Base-by-base conservation (phyloP, 2,113 vertebrate species). In the Noctilio leporinus region DNA sequence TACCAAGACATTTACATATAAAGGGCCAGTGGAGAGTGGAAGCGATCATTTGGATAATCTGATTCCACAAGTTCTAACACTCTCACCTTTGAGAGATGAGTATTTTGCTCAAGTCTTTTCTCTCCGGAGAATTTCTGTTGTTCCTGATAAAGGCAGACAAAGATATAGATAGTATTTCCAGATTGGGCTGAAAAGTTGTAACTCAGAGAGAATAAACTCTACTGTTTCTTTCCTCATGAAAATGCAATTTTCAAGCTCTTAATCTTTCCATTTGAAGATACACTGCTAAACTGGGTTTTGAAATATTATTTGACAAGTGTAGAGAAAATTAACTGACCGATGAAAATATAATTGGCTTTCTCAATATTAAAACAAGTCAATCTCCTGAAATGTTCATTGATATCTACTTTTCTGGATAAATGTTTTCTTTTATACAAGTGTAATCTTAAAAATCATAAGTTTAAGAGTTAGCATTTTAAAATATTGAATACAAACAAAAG, bases 241-340 rank as follows among this genome's bases (percentile, higher is more conserved):
- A 55, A 81, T 82, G 9, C 20, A 77, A 67, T 90, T 96, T 96
- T 93, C 43, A 96, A 94, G 30, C 53, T 86, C 26, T 76, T 95
- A 75, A 35, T 87, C 62, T 96, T 96, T 92, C 30, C 62, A 75
- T 80, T 82, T 87, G 73, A 43, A 84, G 72, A 80, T 47, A 26
- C 17, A 55, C 19, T 24, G 20, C 43, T 92, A 87, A 91, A 87
- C 57, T 85, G 69, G 26, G 20, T 89, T 90, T 88, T 88, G 67
- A 95, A 96, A 93, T 40, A 75, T 28, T 82, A 40, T 73, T 53
- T 57, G 86, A 80, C 35, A 86, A 91, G 95, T 16, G 53, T 62
- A 86, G 33, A 91, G 92, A 92, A 72, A 70, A 82, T 35, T 75
- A 96, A 91, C 64, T 67, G 72, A 93, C n/a, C 75, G 67, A 70